Conservation (phyloP, 2,113 vertebrate genomes). For the Rousettus leschenaultii region DNA sequence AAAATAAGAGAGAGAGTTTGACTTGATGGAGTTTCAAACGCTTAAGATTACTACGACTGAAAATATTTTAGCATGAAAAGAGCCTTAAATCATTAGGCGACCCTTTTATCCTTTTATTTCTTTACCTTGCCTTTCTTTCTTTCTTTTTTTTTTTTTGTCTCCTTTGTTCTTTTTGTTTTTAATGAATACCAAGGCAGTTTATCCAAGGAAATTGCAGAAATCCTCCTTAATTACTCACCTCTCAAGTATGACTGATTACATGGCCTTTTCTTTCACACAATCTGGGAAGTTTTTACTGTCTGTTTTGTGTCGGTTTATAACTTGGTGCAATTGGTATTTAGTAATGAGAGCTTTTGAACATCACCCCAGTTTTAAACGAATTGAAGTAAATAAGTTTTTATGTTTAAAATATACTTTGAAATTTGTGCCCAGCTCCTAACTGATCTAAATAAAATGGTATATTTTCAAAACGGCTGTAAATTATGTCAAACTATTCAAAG, state of each 20-base stretch:
- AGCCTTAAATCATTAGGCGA: not conserved
- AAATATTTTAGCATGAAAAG: not conserved
- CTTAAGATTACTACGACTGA: not conserved
- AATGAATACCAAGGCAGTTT: not conserved
- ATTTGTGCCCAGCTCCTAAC: slow-evolving; percentile 17
- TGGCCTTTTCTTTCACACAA: not conserved
- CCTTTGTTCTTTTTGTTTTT: not conserved
- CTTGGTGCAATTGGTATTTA: not conserved
- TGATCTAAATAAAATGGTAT: slow-evolving; percentile 28
- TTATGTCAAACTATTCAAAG: not conserved
- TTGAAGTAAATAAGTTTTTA: not conserved
- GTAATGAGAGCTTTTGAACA: not conserved
- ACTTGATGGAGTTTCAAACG: not conserved
- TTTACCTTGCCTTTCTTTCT: not conserved
- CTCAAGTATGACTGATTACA: not conserved
- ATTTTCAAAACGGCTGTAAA: slow-evolving; percentile 5
- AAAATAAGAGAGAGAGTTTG: not conserved
- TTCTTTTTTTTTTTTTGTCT: not conserved
- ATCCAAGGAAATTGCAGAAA: not conserved
- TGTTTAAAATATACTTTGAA: not conserved
- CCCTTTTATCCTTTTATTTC: not conserved
- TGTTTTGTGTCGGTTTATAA: not conserved
- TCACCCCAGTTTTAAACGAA: not conserved
- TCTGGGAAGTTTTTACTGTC: not conserved
- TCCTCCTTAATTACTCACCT: not conserved